Percentiles rank a stretch among this genome's conserved stretches.
Evolutionary conservation across 2,113 vertebrate genomes (phyloP).

Genomic region (Mormyrus iriodes): DNA sequence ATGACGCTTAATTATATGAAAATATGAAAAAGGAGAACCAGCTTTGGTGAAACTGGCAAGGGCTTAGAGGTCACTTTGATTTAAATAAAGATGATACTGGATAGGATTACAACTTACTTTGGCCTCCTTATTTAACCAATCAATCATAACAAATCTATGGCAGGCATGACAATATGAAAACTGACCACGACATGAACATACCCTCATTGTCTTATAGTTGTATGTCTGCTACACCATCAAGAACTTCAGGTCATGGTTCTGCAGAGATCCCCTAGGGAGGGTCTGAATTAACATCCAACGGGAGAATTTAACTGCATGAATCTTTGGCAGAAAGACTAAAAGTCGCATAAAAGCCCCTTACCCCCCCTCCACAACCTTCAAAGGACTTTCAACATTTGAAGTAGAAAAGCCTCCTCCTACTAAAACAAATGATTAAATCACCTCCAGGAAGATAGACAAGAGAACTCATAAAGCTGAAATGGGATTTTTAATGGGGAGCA

Average conservation of each 20-base stretch:
- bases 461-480: slow-evolving; percentile 18
- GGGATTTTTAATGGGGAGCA: slow-evolving; percentile 19
- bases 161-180: neutral
- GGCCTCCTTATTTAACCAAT: neutral
- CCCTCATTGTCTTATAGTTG: neutral
- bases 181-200: neutral
- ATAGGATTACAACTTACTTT: neutral
- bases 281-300: neutral
- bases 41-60: neutral
- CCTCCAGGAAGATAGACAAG: slow-evolving; percentile 27
- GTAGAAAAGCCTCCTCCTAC: slow-evolving; percentile 26
- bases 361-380: slow-evolving; percentile 14
- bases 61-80: neutral
- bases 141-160: neutral
- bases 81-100: neutral
- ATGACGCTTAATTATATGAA: neutral
- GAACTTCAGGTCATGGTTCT: neutral
- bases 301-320: neutral
- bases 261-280: neutral
- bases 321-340: slow-evolving; percentile 6
- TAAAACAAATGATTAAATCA: slow-evolving; percentile 35
- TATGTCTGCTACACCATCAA: neutral
- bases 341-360: neutral
- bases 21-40: neutral
- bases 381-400: slow-evolving; percentile 25